A percentile compares a stretch with the other conserved stretches of the same genome.
These are phyloP conservation scores for Bombus turneri DNA, from an alignment of 1,140 invertebrate genomes.

Conservation along the genomic window DNA sequence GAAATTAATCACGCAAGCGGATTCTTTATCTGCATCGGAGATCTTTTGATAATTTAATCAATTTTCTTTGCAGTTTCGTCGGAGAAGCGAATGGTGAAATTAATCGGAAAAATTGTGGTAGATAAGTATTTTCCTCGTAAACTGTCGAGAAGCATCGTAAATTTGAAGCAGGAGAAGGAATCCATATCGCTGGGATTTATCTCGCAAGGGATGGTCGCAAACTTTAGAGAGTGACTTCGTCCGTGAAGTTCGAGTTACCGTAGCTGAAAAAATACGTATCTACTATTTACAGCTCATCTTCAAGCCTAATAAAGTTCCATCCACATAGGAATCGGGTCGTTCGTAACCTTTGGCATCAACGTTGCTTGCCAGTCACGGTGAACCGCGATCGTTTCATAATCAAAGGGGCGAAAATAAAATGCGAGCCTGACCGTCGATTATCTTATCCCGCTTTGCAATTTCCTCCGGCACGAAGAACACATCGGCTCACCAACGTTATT, in stretches of 20 bases:
- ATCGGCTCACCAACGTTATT: slow-evolving; percentile 46
- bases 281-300: no score
- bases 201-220: neutral
- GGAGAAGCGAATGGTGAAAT: neutral
- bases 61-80: neutral
- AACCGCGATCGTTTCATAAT: slow-evolving; percentile 43
- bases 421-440: slow-evolving; percentile 58
- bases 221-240: no score
- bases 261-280: no score
- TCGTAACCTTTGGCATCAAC: no score
- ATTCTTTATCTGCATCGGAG: no score
- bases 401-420: slow-evolving; percentile 62
- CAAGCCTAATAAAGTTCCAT: no score
- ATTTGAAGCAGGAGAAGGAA: slow-evolving; percentile 37
- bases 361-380: slow-evolving; percentile 25
- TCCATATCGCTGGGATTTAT: slow-evolving; percentile 55
- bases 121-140: slow-evolving; percentile 16
- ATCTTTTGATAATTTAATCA: neutral
- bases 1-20: neutral
- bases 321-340: no score
- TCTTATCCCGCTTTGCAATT: slow-evolving; percentile 47
- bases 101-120: neutral
- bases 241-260: no score
- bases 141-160: slow-evolving; percentile 48
- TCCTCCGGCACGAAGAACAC: slow-evolving; percentile 18